Base-by-base conservation (phyloP, 1,140 invertebrate genomes). In the Schlechtendalia chinensis region DNA sequence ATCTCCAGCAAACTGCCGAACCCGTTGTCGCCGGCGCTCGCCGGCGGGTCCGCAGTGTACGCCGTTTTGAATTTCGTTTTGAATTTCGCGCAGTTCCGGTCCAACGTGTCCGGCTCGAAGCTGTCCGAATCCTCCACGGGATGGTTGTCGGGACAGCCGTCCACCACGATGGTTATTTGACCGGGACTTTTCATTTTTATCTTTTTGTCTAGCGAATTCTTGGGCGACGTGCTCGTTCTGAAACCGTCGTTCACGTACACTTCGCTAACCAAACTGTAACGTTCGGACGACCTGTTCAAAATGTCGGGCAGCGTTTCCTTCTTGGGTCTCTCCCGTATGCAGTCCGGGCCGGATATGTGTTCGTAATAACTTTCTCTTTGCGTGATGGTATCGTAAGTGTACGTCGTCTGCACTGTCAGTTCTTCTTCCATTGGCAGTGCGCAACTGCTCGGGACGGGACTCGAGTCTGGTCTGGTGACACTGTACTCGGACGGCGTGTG, bases 101-200 rank as follows among this genome's bases (percentile, higher is more conserved):
- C 93, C 32, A 94, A 85, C 0, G 93, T 95, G 83, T 95, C 93
- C 0, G 93, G 93, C 84, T 95, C 93, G 83, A 93, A 94, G 77
- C 88, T 88, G 82, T 94, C 93, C 4, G 90, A 91, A 82, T 92
- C 91, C 65, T 91, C 89, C 29, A 0, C 19, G 0, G 77, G 72
- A 74, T 83, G 82, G 16, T 75, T 81, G 83, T 88, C 89, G 1
- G 91, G 88, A 0, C 90, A 89, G 84, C 92, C 92, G 84, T 91
- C 90, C 1, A 94, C 91, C 85, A 93, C 92, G 81, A 95, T 95
- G 22, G 93, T 91, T 61, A 93, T 84, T 82, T 90, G 91, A 3
- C 92, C 91, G 5, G 90, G 90, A 83, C 89, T 90, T 82, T 90
- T 89, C 22, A 86, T 82, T 27, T 80, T 71, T 12, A 59, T 80